Evolutionary conservation across 1,140 invertebrate genomes (phyloP).

Genomic region (Ectropis grisescens): DNA sequence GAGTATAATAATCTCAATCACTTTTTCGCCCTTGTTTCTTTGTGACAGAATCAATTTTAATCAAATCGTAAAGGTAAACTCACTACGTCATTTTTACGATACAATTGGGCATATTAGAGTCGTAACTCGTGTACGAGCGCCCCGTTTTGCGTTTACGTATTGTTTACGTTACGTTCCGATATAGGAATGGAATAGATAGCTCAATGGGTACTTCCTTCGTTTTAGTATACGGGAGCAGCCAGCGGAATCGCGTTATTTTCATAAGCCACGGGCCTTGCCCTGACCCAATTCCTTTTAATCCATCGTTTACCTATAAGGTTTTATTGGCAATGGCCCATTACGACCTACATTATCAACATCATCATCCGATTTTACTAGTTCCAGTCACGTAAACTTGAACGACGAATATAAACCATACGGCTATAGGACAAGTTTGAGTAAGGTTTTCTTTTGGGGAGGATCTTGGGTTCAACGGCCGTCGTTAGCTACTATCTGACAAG

Average conservation of each 20-base stretch:
- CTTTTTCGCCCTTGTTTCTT: no score
- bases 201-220: constrained; percentile 16
- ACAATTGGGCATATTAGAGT: no score
- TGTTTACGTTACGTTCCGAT: constrained; percentile 6
- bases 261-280: constrained; percentile 48
- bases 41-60: no score
- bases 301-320: constrained; percentile 68
- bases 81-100: no score
- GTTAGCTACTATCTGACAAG: not conserved
- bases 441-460: constrained; percentile 5
- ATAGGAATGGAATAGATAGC: constrained; percentile 18
- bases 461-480: constrained; percentile 6
- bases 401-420: constrained; percentile 58
- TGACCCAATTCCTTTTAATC: constrained; percentile 65
- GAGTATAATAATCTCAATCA: no score
- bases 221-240: constrained; percentile 14
- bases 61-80: no score
- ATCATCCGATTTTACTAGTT: constrained; percentile 69
- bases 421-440: constrained; percentile 10
- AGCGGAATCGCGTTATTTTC: constrained; percentile 42
- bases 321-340: constrained; percentile 66
- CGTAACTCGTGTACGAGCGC: no score
- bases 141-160: constrained; percentile 9
- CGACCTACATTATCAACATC: constrained; percentile 68
- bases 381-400: constrained; percentile 66